Conservation (phyloP, 2,888 invertebrate species). For the Furcula furcula region DNA sequence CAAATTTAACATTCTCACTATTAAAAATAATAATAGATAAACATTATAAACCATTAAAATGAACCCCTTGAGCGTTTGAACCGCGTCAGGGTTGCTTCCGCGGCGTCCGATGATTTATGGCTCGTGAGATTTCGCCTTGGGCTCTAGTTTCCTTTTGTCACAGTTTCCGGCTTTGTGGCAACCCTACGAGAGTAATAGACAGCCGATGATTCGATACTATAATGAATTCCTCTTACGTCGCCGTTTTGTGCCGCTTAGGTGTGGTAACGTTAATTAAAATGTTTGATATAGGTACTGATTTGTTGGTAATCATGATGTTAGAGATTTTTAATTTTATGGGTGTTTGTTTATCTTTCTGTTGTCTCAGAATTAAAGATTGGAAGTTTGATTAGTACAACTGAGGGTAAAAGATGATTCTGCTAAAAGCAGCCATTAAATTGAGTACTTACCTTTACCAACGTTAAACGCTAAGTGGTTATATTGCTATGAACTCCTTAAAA, state of each 20-base stretch:
- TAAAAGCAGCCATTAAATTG: no score
- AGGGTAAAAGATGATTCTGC: no score
- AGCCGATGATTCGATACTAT: constrained; percentile 46
- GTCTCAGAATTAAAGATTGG: no score
- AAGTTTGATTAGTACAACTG: no score
- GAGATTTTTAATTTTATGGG: background rate
- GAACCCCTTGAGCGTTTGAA: constrained; percentile 50
- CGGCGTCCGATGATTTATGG: constrained; percentile 58
- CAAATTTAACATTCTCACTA: no score
- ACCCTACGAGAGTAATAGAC: constrained; percentile 46
- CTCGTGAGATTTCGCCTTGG: constrained; percentile 53
- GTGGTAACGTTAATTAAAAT: constrained; percentile 37
- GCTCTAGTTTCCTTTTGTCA: constrained; percentile 53
- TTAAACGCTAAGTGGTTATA: no score
- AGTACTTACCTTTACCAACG: no score
- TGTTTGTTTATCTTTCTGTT: no score
- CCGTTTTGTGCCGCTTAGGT: constrained; percentile 23
- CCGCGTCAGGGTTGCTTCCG: constrained; percentile 57
- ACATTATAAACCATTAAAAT: constrained; percentile 48
- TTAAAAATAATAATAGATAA: constrained; percentile 30
- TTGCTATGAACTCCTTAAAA: no score
- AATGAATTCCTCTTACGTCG: constrained; percentile 39
- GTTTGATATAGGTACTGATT: constrained; percentile 17
- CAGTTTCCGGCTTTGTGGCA: constrained; percentile 49
- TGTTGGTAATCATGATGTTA: background rate